phyloP scores from a whole-genome alignment of 2,113 vertebrate species.

The Plotosus lineatus region DNA sequence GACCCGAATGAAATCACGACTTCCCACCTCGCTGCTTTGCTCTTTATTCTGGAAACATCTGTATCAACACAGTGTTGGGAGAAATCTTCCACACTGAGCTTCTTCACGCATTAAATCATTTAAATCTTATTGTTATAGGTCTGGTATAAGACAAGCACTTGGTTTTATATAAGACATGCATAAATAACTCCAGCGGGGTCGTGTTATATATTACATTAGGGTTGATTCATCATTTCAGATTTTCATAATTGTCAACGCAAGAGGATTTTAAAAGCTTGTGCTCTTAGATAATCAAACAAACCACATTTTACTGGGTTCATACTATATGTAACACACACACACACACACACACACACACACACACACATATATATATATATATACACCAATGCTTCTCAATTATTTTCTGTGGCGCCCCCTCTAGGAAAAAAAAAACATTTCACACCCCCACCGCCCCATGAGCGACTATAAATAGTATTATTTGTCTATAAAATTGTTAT shows the following conservation, averaged over 20 bases:
- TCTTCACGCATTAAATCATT: constrained; percentile 26
- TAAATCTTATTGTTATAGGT: constrained; percentile 4
- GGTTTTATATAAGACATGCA: background rate
- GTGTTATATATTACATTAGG: background rate
- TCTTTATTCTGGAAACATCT: constrained; percentile 30
- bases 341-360: too few relatives aligned
- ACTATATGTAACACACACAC: too few relatives aligned
- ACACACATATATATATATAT: too few relatives aligned
- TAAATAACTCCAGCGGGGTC: background rate
- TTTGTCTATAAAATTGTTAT: too few relatives aligned
- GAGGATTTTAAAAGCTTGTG: background rate
- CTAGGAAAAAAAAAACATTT: too few relatives aligned
- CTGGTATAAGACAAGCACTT: background rate
- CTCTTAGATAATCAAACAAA: constrained; percentile 18
- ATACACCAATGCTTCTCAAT: too few relatives aligned
- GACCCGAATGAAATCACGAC: constrained; percentile 8
- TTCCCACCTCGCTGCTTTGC: background rate
- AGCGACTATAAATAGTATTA: too few relatives aligned
- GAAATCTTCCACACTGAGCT: background rate
- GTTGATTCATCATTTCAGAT: background rate
- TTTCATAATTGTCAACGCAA: background rate
- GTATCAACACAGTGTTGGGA: constrained; percentile 32
- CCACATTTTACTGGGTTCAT: background rate
- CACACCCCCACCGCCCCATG: too few relatives aligned
- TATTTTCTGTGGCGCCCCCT: too few relatives aligned